Evolutionary conservation across 2,888 invertebrate genomes (phyloP).

Genomic region (Galerucella nymphaeae): DNA sequence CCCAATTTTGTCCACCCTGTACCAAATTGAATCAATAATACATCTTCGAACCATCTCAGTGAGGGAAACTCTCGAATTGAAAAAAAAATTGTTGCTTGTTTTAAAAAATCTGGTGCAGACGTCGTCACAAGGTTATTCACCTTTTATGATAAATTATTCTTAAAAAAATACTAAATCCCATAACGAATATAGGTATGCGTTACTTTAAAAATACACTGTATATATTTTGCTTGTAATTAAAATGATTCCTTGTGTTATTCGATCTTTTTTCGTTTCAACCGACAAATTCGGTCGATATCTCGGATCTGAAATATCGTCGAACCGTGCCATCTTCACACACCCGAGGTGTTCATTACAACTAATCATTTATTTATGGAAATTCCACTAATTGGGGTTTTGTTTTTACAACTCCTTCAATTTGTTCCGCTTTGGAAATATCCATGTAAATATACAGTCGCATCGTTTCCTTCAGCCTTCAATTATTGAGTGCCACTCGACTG

Average conservation of each 20-base stretch:
- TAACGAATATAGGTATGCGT: too few species aligned
- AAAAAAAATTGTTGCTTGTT: too few species aligned
- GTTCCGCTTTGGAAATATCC: conserved; percentile 54
- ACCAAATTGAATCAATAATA: too few species aligned
- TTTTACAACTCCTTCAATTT: conserved; percentile 54
- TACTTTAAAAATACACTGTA: too few species aligned
- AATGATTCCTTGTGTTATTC: background rate
- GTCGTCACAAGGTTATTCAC: too few species aligned
- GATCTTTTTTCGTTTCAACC: background rate
- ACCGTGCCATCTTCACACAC: conserved; percentile 51
- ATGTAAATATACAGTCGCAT: conserved; percentile 48
- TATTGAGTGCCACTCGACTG: conserved; percentile 48
- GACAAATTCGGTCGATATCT: conserved; percentile 42
- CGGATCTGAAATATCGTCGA: conserved; percentile 48
- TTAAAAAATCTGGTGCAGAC: too few species aligned
- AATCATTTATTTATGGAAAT: conserved; percentile 57
- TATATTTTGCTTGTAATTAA: background rate
- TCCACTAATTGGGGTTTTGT: conserved; percentile 50
- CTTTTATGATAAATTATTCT: too few species aligned
- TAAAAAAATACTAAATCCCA: too few species aligned
- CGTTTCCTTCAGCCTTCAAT: conserved; percentile 52
- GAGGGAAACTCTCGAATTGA: too few species aligned
- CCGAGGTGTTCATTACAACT: conserved; percentile 52
- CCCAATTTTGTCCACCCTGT: too few species aligned
- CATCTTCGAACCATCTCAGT: too few species aligned